These are phyloP conservation scores for Rachycentron canadum DNA, from an alignment of 2,797 vertebrate genomes.

Conservation along the genomic window DNA sequence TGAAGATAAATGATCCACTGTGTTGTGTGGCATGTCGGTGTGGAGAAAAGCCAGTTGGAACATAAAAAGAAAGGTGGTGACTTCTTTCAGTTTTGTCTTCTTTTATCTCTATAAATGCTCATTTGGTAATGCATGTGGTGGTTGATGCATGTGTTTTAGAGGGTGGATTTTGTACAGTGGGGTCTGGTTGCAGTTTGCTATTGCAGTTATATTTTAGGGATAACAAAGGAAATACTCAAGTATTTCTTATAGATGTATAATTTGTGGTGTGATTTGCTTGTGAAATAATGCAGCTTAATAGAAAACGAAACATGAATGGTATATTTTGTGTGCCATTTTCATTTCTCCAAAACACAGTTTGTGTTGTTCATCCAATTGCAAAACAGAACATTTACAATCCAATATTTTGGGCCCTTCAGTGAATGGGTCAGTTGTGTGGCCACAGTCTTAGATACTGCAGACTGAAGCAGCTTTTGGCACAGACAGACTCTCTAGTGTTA, in stretches of 20 bases:
- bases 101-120: not conserved
- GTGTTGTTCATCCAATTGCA: constrained; percentile 40
- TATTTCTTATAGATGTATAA: not conserved
- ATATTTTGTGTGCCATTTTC: constrained; percentile 14
- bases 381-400: constrained; percentile 25
- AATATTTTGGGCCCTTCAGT: constrained; percentile 22
- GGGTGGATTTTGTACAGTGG: not conserved
- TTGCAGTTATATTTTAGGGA: not conserved
- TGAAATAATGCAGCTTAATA: constrained; percentile 16
- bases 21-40: not conserved
- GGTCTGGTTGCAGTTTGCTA: not conserved
- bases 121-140: not conserved
- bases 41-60: constrained; percentile 19
- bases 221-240: not conserved
- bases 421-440: constrained; percentile 34
- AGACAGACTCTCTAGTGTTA: constrained; percentile 62
- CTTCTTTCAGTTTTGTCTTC: not conserved
- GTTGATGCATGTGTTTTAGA: not conserved
- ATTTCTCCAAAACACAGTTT: constrained; percentile 42
- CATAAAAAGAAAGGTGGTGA: constrained; percentile 1
- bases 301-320: constrained; percentile 30
- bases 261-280: constrained; percentile 8
- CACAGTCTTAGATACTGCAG: constrained; percentile 48
- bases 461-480: constrained; percentile 73
- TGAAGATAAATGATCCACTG: constrained; percentile 17